Conservation (phyloP, 2,797 vertebrate species). For the Scomberomorus guttatus region DNA sequence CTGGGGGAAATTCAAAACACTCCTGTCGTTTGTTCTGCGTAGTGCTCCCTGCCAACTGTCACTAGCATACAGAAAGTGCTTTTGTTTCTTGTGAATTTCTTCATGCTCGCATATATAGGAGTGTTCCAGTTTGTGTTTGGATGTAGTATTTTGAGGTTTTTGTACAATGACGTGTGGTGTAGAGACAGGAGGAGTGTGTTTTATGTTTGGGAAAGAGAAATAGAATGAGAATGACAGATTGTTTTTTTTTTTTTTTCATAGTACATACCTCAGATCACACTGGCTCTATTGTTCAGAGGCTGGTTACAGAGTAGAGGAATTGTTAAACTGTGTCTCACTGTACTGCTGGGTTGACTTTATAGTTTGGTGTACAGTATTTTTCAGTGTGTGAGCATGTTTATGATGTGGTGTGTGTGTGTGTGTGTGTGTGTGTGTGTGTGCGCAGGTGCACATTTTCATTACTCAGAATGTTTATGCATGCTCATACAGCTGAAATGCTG, state of each 20-base stretch:
- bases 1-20: conserved; percentile 65
- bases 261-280: conserved; percentile 65
- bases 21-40: conserved; percentile 61
- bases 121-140: conserved; percentile 10
- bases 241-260: conserved; percentile 12
- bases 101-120: conserved; percentile 16
- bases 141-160: neutral
- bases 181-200: conserved; percentile 30
- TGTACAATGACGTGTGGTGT: conserved; percentile 7
- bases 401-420: conserved; percentile 14
- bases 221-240: conserved; percentile 38
- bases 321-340: conserved; percentile 42
- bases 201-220: conserved; percentile 38
- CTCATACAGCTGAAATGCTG: conserved; percentile 67
- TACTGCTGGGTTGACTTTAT: conserved; percentile 22
- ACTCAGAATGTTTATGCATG: conserved; percentile 66
- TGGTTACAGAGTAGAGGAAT: conserved; percentile 41
- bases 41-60: conserved; percentile 60
- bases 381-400: conserved; percentile 28
- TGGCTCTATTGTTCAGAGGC: conserved; percentile 64
- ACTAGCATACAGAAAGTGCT: conserved; percentile 42
- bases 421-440: conserved; percentile 11
- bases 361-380: conserved; percentile 18
- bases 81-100: conserved; percentile 58
- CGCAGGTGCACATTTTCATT: conserved; percentile 68